phyloP scores from a whole-genome alignment of 1,140 invertebrate genomes.

The Musca domestica region DNA sequence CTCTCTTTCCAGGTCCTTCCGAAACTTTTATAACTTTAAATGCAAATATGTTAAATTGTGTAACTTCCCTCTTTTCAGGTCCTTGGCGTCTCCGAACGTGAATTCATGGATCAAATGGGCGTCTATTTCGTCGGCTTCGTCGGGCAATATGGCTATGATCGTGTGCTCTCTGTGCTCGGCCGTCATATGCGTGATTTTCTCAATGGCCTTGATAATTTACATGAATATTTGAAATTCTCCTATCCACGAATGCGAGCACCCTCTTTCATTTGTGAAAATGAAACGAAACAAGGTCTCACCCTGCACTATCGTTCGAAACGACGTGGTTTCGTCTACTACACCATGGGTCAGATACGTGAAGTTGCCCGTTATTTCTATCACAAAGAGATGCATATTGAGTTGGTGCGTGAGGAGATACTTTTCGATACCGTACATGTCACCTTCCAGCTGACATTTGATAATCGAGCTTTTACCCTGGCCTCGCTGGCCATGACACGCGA shows the following conservation, averaged over 20 bases:
- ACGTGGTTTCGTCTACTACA: slow-evolving; percentile 91
- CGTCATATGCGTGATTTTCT: slow-evolving; percentile 93
- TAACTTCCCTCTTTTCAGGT: slow-evolving; percentile 59
- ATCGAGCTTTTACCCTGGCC: slow-evolving; percentile 79
- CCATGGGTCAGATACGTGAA: slow-evolving; percentile 93
- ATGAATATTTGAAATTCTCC: slow-evolving; percentile 95
- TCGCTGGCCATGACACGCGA: slow-evolving; percentile 79
- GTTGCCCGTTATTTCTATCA: slow-evolving; percentile 90
- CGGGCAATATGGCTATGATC: slow-evolving; percentile 93
- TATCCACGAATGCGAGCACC: slow-evolving; percentile 90
- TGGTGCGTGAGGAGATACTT: slow-evolving; percentile 79
- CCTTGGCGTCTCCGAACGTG: slow-evolving; percentile 76
- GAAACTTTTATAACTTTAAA: too few species aligned
- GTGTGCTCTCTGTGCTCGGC: slow-evolving; percentile 83
- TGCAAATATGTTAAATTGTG: background rate
- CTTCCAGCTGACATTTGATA: slow-evolving; percentile 92
- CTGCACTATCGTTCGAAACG: slow-evolving; percentile 92
- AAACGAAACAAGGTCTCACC: slow-evolving; percentile 85
- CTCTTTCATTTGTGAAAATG: slow-evolving; percentile 95
- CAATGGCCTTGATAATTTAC: slow-evolving; percentile 93
- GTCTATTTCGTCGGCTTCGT: slow-evolving; percentile 87
- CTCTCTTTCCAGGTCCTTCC: too few species aligned
- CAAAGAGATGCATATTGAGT: slow-evolving; percentile 87
- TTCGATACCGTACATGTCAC: slow-evolving; percentile 92
- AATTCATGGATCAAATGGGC: slow-evolving; percentile 89